Percentiles rank a stretch among this genome's conserved stretches.
Conservation (phyloP, 1,140 invertebrate species). For the Myzus persicae region DNA sequence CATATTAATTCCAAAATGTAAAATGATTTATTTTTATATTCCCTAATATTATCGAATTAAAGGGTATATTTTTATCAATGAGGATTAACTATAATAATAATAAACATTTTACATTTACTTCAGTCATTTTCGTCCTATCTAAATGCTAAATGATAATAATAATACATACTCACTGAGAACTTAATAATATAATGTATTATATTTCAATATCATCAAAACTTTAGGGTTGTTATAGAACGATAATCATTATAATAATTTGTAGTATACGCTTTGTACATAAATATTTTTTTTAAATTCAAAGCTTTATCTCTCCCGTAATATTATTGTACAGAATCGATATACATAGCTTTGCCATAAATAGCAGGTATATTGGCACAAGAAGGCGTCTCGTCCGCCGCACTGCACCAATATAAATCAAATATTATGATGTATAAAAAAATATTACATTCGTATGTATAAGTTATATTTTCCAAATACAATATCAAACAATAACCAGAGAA, state of each 20-base stretch:
- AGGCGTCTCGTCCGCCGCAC: neutral
- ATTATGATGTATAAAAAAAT: slow-evolving; percentile 33
- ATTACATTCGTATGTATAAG: neutral
- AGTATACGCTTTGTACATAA: neutral
- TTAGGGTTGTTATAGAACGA: neutral
- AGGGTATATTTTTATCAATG: no score
- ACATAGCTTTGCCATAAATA: slow-evolving; percentile 5
- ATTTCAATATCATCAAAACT: neutral
- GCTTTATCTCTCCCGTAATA: neutral
- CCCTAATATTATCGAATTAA: no score
- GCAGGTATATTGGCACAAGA: neutral
- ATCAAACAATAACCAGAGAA: slow-evolving; percentile 20
- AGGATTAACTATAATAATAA: no score
- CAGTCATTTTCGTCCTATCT: neutral
- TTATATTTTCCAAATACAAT: slow-evolving; percentile 19
- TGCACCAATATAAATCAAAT: slow-evolving; percentile 44
- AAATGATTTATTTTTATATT: no score
- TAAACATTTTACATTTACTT: no score
- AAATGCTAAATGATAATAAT: neutral
- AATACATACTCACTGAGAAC: neutral
- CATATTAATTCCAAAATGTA: no score
- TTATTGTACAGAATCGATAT: neutral
- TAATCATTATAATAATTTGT: neutral
- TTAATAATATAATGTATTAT: no score
- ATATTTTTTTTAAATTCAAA: slow-evolving; percentile 5